Evolutionary conservation across 1,140 invertebrate species (phyloP).

Genomic region (Vanessa atalanta): DNA sequence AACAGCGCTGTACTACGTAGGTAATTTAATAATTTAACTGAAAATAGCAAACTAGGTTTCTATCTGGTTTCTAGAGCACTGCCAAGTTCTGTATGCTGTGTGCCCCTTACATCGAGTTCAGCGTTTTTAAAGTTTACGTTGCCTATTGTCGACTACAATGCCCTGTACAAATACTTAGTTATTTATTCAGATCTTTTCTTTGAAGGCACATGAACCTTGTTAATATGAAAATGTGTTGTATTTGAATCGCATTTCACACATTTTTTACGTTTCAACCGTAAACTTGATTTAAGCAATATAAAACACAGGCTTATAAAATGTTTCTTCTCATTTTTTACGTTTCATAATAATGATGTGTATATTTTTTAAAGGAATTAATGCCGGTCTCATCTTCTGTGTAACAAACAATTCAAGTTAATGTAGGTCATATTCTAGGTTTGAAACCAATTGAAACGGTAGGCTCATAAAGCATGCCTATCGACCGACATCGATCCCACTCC

Average conservation of each 20-base stretch:
- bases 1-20: conserved; percentile 26
- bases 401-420: background rate
- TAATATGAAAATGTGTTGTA: conserved; percentile 27
- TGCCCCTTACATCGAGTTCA: conserved; percentile 31
- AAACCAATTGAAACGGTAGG: conserved; percentile 17
- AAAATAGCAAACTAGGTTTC: conserved; percentile 33
- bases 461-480: conserved; percentile 20
- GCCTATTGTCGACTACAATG: conserved; percentile 33
- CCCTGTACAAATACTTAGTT: conserved; percentile 30
- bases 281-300: too few relatives aligned
- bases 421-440: conserved; percentile 15
- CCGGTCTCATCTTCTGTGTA: background rate
- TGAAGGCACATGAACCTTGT: conserved; percentile 26
- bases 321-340: too few relatives aligned
- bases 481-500: conserved; percentile 16
- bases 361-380: too few relatives aligned
- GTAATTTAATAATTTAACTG: conserved; percentile 37
- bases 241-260: conserved; percentile 1
- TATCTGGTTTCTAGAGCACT: conserved; percentile 35
- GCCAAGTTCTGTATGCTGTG: conserved; percentile 31
- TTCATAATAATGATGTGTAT: too few relatives aligned
- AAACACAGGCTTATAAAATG: too few relatives aligned
- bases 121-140: conserved; percentile 35
- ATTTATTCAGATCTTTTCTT: conserved; percentile 35
- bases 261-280: background rate